Evolutionary conservation across 1,140 invertebrate genomes (phyloP).

Genomic region (Chironomus tepperi): DNA sequence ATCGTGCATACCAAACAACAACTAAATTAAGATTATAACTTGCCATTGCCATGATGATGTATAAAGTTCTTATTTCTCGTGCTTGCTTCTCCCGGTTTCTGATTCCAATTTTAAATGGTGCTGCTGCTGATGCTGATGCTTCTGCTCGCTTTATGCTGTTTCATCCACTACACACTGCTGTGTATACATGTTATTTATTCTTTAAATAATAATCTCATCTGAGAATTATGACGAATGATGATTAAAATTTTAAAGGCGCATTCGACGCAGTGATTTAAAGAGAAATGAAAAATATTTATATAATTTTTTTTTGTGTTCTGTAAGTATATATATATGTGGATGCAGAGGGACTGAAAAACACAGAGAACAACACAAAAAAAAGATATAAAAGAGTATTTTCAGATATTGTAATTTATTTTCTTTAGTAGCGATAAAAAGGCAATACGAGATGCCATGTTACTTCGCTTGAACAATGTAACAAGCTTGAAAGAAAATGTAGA

Average conservation of each 20-base stretch:
- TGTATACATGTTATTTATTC: background rate
- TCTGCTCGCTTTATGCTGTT: background rate
- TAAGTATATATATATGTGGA: background rate
- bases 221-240: slow-evolving; percentile 23
- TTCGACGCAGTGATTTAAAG: slow-evolving; percentile 7
- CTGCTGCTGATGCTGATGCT: background rate
- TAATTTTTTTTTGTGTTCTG: background rate
- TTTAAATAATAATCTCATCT: slow-evolving; percentile 16
- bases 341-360: background rate
- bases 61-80: background rate
- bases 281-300: background rate
- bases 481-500: too few species aligned
- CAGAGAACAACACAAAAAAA: background rate
- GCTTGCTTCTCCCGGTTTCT: background rate
- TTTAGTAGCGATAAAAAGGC: slow-evolving; percentile 16
- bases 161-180: background rate
- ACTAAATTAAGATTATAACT: slow-evolving; percentile 23
- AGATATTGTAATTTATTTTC: slow-evolving; percentile 20
- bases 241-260: slow-evolving; percentile 18
- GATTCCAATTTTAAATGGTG: slow-evolving; percentile 10
- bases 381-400: background rate
- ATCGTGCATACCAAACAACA: slow-evolving; percentile 16
- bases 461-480: too few species aligned
- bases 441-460: too few species aligned
- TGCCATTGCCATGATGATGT: background rate